These are phyloP conservation scores for Globia sparganii DNA, from an alignment of 2,888 invertebrate genomes.

Conservation along the genomic window DNA sequence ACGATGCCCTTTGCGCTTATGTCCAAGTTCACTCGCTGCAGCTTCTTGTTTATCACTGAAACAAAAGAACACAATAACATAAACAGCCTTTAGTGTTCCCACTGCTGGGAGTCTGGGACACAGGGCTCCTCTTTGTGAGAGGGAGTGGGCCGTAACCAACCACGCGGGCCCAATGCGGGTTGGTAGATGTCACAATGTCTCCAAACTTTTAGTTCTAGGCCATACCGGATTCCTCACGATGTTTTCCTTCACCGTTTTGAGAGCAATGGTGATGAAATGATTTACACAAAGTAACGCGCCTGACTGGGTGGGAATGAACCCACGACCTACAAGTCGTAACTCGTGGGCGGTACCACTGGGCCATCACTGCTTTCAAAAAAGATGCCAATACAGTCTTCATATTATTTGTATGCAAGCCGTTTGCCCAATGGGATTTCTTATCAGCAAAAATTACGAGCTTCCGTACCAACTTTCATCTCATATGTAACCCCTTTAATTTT, in stretches of 20 bases:
- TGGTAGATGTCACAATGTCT: not conserved
- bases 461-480: not conserved
- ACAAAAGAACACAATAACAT: constrained; percentile 51
- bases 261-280: not conserved
- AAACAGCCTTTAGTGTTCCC: not conserved
- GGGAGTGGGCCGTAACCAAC: too few species aligned
- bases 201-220: not conserved
- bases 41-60: constrained; percentile 90
- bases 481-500: too few species aligned
- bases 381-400: not conserved
- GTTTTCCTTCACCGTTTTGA: not conserved
- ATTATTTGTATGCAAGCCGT: not conserved
- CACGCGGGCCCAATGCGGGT: not conserved
- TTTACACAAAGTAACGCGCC: not conserved
- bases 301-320: too few species aligned
- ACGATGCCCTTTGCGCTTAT: constrained; percentile 94
- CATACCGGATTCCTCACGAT: not conserved
- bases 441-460: not conserved
- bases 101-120: not conserved
- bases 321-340: too few species aligned
- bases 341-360: too few species aligned
- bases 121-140: not conserved
- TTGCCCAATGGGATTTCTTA: not conserved
- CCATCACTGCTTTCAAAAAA: not conserved
- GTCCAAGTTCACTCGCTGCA: constrained; percentile 92